phyloP scores from a whole-genome alignment of 2,888 invertebrate genomes.

The Microdon myrmicae region DNA sequence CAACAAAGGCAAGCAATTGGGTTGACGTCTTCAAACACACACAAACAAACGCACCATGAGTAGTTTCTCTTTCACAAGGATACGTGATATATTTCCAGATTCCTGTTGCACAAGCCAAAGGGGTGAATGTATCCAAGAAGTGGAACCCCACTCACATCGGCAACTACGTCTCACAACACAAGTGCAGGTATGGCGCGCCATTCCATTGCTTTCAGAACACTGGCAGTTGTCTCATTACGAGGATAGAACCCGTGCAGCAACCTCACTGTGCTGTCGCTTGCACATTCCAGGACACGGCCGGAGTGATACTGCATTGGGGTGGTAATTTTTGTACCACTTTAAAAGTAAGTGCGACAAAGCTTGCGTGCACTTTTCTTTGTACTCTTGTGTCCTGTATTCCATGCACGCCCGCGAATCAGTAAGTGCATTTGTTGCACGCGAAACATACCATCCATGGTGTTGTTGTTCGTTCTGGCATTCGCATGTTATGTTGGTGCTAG shows the following conservation, averaged over 20 bases:
- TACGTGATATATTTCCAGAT: constrained; percentile 42
- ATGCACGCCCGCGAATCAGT: too few relatives aligned
- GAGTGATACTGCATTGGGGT: background rate
- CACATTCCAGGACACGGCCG: background rate
- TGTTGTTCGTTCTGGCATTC: too few relatives aligned
- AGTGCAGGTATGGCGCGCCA: constrained; percentile 2
- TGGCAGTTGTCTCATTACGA: constrained; percentile 40
- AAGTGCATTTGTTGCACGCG: too few relatives aligned
- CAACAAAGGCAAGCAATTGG: constrained; percentile 21
- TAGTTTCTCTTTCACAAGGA: constrained; percentile 23
- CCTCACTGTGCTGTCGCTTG: constrained; percentile 35
- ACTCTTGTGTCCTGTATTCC: too few relatives aligned
- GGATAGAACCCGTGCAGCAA: constrained; percentile 48
- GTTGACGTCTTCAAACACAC: constrained; percentile 26
- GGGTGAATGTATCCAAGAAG: constrained; percentile 36
- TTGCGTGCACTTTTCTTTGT: constrained; percentile 34
- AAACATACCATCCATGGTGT: too few relatives aligned
- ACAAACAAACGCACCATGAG: constrained; percentile 31
- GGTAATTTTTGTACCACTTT: too few relatives aligned
- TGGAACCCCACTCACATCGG: constrained; percentile 14
- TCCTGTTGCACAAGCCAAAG: constrained; percentile 3
- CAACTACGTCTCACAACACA: constrained; percentile 22
- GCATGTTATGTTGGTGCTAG: too few relatives aligned
- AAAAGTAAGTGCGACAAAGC: constrained; percentile 36
- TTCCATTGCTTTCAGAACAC: constrained; percentile 10